Conservation (phyloP, 2,888 invertebrate genomes). For the Diarsia dahlii region DNA sequence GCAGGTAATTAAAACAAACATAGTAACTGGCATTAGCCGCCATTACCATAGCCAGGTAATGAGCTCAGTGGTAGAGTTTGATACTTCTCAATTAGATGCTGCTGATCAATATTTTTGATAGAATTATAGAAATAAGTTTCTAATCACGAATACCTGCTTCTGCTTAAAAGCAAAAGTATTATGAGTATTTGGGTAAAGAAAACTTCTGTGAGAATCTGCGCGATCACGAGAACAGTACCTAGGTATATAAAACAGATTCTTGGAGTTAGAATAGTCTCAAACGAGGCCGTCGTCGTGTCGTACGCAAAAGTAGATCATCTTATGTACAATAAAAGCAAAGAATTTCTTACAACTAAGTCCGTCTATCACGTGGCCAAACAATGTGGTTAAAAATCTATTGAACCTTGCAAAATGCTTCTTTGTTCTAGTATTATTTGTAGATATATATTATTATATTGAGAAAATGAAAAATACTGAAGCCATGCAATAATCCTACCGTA, state of each 20-base stretch:
- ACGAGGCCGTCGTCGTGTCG: conserved; percentile 21
- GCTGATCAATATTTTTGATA: neutral
- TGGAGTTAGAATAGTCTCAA: conserved; percentile 26
- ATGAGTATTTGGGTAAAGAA: neutral
- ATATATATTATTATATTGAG: neutral
- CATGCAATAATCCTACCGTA: conserved; percentile 18
- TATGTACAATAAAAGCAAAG: conserved; percentile 26
- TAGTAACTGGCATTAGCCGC: conserved; percentile 11
- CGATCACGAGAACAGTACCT: conserved; percentile 5
- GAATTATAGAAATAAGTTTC: neutral
- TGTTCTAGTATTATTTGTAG: conserved; percentile 3
- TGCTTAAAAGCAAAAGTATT: neutral
- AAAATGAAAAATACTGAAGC: conserved; percentile 19
- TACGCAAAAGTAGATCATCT: conserved; percentile 34
- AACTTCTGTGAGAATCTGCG: neutral
- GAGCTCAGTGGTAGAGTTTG: neutral
- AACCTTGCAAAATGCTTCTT: neutral
- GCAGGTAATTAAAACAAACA: conserved; percentile 45
- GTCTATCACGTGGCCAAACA: conserved; percentile 18
- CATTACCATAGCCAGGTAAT: neutral
- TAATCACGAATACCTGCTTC: neutral
- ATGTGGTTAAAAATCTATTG: conserved; percentile 14
- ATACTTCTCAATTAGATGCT: conserved; percentile 6
- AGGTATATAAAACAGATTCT: conserved; percentile 13
- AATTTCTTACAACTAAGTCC: conserved; percentile 5